phyloP scores from a whole-genome alignment of 2,113 vertebrate genomes.

The Bubo bubo region DNA sequence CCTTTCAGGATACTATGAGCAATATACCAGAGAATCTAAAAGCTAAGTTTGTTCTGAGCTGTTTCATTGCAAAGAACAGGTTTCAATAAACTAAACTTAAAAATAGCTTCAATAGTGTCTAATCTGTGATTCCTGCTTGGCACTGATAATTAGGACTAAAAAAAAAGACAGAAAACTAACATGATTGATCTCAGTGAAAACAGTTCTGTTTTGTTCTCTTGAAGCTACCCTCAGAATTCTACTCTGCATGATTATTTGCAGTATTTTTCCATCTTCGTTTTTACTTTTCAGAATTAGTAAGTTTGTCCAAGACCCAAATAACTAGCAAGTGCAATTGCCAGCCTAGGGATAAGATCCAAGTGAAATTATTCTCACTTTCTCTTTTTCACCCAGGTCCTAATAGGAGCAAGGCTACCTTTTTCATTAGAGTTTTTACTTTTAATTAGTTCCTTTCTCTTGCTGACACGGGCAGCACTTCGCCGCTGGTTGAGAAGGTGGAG shows the following conservation, averaged over 20 bases:
- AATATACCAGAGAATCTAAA: not conserved
- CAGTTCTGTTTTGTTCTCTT: conserved; percentile 52
- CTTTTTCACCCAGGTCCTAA: not conserved
- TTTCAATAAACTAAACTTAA: conserved; percentile 56
- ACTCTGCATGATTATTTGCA: conserved; percentile 38
- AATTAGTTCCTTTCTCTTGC: not conserved
- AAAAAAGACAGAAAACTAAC: conserved; percentile 33
- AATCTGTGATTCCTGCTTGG: conserved; percentile 64
- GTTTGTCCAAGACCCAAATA: not conserved
- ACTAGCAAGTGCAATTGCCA: not conserved
- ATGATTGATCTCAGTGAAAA: conserved; percentile 48
- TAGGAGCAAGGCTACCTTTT: not conserved
- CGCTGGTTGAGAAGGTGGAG: not conserved
- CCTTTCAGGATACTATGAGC: not conserved
- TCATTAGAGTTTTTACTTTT: not conserved
- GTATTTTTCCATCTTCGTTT: not conserved
- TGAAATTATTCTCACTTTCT: not conserved
- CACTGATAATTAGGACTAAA: conserved; percentile 58
- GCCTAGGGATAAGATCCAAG: not conserved
- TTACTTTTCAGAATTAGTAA: not conserved
- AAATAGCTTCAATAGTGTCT: conserved; percentile 60
- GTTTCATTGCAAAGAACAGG: conserved; percentile 39
- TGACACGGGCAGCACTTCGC: not conserved
- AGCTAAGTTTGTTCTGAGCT: conserved; percentile 39
- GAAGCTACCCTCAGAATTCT: conserved; percentile 23